phyloP scores from a whole-genome alignment of 1,140 invertebrate species.

The Saccostrea glomerata region DNA sequence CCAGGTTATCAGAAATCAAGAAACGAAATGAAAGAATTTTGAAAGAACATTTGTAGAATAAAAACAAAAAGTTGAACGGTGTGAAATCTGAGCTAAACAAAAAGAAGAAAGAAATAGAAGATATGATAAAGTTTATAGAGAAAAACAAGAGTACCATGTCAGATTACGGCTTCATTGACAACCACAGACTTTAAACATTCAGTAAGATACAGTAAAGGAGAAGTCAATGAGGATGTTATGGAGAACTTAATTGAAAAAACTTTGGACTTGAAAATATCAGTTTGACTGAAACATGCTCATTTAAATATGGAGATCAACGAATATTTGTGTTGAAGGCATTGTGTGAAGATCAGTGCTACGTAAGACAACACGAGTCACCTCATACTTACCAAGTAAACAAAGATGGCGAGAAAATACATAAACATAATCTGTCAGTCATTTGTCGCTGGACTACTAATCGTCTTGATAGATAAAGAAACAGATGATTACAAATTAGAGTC shows the following conservation, averaged over 20 bases:
- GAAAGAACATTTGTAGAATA: not conserved
- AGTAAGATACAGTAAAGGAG: not conserved
- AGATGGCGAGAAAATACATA: too few relatives aligned
- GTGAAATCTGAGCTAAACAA: not conserved
- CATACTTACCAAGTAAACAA: too few relatives aligned
- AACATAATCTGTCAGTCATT: too few relatives aligned
- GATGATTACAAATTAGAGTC: too few relatives aligned
- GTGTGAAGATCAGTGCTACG: too few relatives aligned
- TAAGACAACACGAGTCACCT: too few relatives aligned
- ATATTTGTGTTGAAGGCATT: too few relatives aligned
- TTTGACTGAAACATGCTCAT: not conserved
- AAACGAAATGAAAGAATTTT: not conserved
- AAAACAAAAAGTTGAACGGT: not conserved
- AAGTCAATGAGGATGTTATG: not conserved
- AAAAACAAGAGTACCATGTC: not conserved
- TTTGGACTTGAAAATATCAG: not conserved
- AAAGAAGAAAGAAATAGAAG: not conserved
- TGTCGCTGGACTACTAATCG: too few relatives aligned
- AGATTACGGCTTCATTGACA: not conserved
- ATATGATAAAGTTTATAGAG: not conserved
- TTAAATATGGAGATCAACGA: not conserved
- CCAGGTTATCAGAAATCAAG: not conserved
- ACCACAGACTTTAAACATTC: not conserved
- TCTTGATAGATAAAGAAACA: too few relatives aligned
- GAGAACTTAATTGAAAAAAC: not conserved